Percentiles rank a stretch among this genome's conserved stretches.
These are phyloP conservation scores for Danio albolineatus DNA, from an alignment of 2,797 vertebrate species.

Conservation along the genomic window DNA sequence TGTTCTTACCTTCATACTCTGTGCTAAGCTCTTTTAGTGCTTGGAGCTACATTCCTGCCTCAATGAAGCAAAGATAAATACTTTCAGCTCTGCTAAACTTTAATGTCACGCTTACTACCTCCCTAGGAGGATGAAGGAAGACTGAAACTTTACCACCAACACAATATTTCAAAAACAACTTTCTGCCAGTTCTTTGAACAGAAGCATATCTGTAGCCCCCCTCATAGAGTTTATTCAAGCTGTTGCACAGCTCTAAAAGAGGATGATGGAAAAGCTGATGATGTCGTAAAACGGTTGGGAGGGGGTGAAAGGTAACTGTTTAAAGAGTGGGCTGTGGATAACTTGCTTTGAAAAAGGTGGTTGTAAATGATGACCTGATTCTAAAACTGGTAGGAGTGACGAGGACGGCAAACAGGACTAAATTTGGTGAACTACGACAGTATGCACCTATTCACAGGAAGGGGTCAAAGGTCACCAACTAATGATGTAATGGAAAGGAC, in stretches of 20 bases:
- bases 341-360: background rate
- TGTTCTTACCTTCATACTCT: conserved; percentile 7
- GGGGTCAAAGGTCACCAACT: conserved; percentile 57
- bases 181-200: conserved; percentile 38
- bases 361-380: conserved; percentile 22
- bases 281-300: conserved; percentile 33
- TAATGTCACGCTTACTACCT: conserved; percentile 63
- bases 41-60: conserved; percentile 57
- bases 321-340: background rate
- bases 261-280: background rate
- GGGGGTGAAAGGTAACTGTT: conserved; percentile 15
- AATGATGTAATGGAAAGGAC: conserved; percentile 66
- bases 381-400: conserved; percentile 18
- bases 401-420: conserved; percentile 6
- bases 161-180: conserved; percentile 48
- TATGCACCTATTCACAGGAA: conserved; percentile 9
- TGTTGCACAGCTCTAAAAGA: conserved; percentile 18
- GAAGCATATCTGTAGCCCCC: conserved; percentile 22
- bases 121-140: conserved; percentile 46
- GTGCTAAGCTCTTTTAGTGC: conserved; percentile 31
- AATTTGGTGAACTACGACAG: conserved; percentile 28
- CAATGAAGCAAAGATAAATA: conserved; percentile 64
- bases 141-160: conserved; percentile 57
- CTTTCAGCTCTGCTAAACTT: conserved; percentile 68
- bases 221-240: conserved; percentile 39